Evolutionary conservation across 1,140 invertebrate genomes (phyloP), one percentile per base, ranked within the genome.

Genomic region (Apis dorsata): DNA sequence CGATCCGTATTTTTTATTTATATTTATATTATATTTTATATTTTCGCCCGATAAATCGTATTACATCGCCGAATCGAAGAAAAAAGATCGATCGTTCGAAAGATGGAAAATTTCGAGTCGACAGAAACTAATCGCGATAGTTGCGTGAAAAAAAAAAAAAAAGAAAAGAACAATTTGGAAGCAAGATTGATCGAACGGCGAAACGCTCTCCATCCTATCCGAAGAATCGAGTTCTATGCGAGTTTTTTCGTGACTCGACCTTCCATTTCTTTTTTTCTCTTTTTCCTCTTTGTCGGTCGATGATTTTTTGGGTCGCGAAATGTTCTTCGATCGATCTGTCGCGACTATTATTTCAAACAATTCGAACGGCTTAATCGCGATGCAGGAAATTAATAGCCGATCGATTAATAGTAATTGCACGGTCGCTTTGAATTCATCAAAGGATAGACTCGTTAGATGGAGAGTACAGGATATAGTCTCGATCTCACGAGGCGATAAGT

Each of bases 401-500:
- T 83, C 84, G 78, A 72, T 84, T 79, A 83, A 91, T 91, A 91
- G 89, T 91, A 91, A 91, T 89, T 85, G 87, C 79, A 80, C 76
- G 74, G 74, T 86, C 63, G 62, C 60, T 69, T 89, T 73, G 80
- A 44, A 86, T 84, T 75, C 72, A 79, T 34, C 71, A 44, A 44
- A 44, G 73, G 70, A 71, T 79, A 8, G 76, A 62, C 84, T 74
- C 75, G 60, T 86, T 86, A 51, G 74, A 79, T 34, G 78, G 34
- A 66, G 80, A 84, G 89, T 89, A 86, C 91, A 92, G 91, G 90
- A 91, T 90, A 90, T 89, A 86, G 86, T 73, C 83, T 88, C 86
- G 89, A 91, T 92, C 92, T 93, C 91, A 92, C 92, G 90, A 88
- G 85, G 87, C 90, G 93, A 93, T 94, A 93, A 93, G 88, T 92